phyloP scores from a whole-genome alignment of 2,113 vertebrate genomes.

The Phrynosoma platyrhinos region DNA sequence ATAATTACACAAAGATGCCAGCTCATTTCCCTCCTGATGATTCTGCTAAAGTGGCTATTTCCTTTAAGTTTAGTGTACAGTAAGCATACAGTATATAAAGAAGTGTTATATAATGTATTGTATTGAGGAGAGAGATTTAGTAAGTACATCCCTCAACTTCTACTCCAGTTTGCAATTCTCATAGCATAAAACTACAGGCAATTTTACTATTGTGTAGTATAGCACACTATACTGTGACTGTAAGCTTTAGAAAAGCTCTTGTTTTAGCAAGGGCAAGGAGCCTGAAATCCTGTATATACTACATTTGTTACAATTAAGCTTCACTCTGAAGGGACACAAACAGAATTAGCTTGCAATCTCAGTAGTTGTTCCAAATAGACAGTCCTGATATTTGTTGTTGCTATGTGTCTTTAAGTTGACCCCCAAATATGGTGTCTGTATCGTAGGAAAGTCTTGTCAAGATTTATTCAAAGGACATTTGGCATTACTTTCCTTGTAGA shows the following conservation, averaged over 20 bases:
- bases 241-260: neutral
- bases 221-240: neutral
- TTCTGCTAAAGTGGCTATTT: neutral
- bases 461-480: too few species aligned
- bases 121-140: too few species aligned
- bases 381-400: too few species aligned
- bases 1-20: too few species aligned
- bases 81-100: neutral
- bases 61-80: neutral
- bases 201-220: too few species aligned
- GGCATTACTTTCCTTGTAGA: too few species aligned
- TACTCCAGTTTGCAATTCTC: too few species aligned
- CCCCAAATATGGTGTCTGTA: too few species aligned
- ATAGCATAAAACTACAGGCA: too few species aligned
- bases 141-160: too few species aligned
- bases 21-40: neutral
- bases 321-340: neutral
- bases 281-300: neutral
- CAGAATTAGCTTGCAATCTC: neutral
- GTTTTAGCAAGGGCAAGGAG: neutral
- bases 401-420: too few species aligned
- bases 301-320: neutral
- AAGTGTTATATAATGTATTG: neutral
- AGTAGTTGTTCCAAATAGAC: neutral
- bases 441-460: too few species aligned